Percentiles rank a stretch among this genome's conserved stretches.
Conservation (phyloP, 2,888 invertebrate species). For the Trichopoda pennipes region DNA sequence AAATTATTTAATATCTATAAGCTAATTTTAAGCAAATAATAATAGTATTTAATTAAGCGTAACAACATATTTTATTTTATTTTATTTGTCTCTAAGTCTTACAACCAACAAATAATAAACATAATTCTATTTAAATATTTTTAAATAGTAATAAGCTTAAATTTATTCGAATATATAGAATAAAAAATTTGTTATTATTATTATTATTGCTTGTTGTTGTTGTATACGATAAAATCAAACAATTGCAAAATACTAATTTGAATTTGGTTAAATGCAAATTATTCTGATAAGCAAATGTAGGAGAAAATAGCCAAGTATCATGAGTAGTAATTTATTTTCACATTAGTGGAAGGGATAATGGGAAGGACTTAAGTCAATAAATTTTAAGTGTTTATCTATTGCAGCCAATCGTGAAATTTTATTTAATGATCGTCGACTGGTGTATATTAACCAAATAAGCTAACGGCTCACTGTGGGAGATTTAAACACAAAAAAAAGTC, state of each 20-base stretch:
- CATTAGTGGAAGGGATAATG: too few species aligned
- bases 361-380: conserved; percentile 3
- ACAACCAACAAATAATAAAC: not conserved
- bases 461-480: too few species aligned
- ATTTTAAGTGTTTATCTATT: conserved; percentile 25
- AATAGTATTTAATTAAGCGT: conserved; percentile 48
- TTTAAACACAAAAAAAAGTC: not conserved
- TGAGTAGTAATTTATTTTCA: not conserved
- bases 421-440: too few species aligned
- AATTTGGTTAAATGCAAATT: conserved; percentile 45
- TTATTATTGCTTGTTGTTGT: not conserved
- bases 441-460: too few species aligned
- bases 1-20: not conserved
- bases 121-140: conserved; percentile 23
- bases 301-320: conserved; percentile 4
- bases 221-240: conserved; percentile 40
- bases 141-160: conserved; percentile 29
- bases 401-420: conserved; percentile 14
- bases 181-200: not conserved
- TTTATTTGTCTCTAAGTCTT: not conserved
- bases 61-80: conserved; percentile 7
- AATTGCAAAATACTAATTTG: conserved; percentile 48
- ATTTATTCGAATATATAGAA: conserved; percentile 24
- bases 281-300: conserved; percentile 28
- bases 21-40: conserved; percentile 20